Evolutionary conservation across 2,113 vertebrate species (phyloP), one percentile per base, ranked within the genome.

Genomic region (Salminus brasiliensis): DNA sequence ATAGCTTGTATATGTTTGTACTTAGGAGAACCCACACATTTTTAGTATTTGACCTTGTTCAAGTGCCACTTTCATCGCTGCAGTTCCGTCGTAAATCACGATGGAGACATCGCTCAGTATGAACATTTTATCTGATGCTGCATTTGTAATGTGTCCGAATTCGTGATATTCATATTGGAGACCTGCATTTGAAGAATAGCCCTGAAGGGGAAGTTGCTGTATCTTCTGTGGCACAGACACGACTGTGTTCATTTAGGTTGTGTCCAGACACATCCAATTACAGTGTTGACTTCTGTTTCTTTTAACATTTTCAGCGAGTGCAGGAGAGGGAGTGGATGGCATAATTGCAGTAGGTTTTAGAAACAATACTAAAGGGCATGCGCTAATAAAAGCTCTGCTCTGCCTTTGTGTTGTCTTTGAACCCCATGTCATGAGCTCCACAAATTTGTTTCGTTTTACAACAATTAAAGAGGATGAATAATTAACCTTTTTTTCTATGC

Each of bases 361-460:
- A 34, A 79, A 59, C 5, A 30, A 53, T 71, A 74, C 60, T 76
- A 68, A 80, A 85, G 71, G 78, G 23, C 74, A 72, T 18, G 11
- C 52, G 67, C 36, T 77, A 69, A 76, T 77, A 76, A 73, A 83
- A 76, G 72, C 73, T 69, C 68, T 69, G 53, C 69, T 67, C 45
- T 68, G 53, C 52, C 70, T 81, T 74, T 77, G 47, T 72, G 34
- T 79, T 41, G 34, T 39, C 25, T 78, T 80, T 77, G 62, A 67
- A 68, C 43, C 36, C 4, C 45, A 53, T 39, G 52, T 79, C 78
- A 29, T 78, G 55, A 60, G n/a, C 43, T 39, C 15, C 53, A 27
- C 30, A 23, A 39, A 69, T 39, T 69, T 4, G 43, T 72, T 67
- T 79, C 78, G 49, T 52, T 76, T 83, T 45, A 79, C 52, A 53